These are phyloP conservation scores for Yponomeuta plumbellus DNA, from an alignment of 2,888 invertebrate species.

Conservation along the genomic window DNA sequence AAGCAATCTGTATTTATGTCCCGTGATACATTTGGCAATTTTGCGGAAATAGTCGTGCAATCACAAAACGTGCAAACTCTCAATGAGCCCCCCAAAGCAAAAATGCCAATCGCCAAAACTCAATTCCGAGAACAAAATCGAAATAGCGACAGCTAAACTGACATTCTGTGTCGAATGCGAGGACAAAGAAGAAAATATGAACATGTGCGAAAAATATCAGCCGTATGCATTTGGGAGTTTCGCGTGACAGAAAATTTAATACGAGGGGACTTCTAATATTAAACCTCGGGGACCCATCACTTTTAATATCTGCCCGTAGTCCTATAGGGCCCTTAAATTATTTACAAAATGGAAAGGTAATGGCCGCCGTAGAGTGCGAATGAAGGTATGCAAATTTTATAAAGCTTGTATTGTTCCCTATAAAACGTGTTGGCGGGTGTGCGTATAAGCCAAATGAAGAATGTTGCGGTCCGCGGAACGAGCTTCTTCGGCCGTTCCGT, in stretches of 20 bases:
- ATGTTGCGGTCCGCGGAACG: slow-evolving; percentile 34
- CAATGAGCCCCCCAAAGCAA: slow-evolving; percentile 8
- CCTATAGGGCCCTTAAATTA: slow-evolving; percentile 74
- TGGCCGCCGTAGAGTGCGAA: slow-evolving; percentile 71
- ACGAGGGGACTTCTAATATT: slow-evolving; percentile 74
- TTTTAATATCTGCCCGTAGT: slow-evolving; percentile 74
- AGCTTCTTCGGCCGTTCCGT: neutral
- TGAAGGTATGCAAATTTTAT: slow-evolving; percentile 74
- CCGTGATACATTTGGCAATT: neutral
- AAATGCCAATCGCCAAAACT: slow-evolving; percentile 6
- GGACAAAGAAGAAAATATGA: slow-evolving; percentile 67
- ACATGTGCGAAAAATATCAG: slow-evolving; percentile 76
- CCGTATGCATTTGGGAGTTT: slow-evolving; percentile 75
- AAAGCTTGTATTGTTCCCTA: slow-evolving; percentile 59
- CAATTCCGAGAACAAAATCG: slow-evolving; percentile 43
- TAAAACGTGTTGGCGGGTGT: slow-evolving; percentile 55
- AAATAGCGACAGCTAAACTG: slow-evolving; percentile 47
- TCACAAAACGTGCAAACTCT: neutral
- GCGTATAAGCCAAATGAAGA: slow-evolving; percentile 55
- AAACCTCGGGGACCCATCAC: slow-evolving; percentile 75
- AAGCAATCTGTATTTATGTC: neutral
- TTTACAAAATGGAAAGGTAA: slow-evolving; percentile 76
- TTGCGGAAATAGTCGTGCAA: neutral
- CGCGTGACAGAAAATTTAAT: slow-evolving; percentile 76
- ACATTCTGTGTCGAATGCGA: slow-evolving; percentile 72